phyloP scores from a whole-genome alignment of 2,888 invertebrate species.

The Vesta saturnalis region DNA sequence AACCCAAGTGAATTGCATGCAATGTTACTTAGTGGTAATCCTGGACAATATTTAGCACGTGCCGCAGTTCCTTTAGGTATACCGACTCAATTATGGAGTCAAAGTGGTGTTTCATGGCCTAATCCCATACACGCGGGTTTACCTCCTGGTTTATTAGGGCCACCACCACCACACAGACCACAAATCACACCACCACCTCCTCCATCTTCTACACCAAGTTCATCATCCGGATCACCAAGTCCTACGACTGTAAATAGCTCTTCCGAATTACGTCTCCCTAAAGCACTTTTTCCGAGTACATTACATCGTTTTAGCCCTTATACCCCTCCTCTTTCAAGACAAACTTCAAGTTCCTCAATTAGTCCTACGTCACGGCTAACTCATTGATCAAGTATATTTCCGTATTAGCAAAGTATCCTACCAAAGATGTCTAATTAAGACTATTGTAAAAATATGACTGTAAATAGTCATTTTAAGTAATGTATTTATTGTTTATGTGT shows the following conservation, averaged over 20 bases:
- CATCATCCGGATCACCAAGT: constrained; percentile 71
- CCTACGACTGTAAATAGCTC: constrained; percentile 59
- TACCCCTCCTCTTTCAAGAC: constrained; percentile 51
- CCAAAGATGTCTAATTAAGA: constrained; percentile 40
- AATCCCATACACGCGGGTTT: constrained; percentile 58
- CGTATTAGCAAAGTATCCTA: constrained; percentile 34
- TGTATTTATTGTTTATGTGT: constrained; percentile 42
- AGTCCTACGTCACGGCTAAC: constrained; percentile 48
- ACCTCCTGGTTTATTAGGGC: constrained; percentile 60
- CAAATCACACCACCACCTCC: constrained; percentile 63
- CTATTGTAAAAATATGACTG: constrained; percentile 39
- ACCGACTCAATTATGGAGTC: constrained; percentile 63
- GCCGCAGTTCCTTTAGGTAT: constrained; percentile 57
- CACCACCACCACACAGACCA: constrained; percentile 58
- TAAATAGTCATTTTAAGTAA: constrained; percentile 37
- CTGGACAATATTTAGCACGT: constrained; percentile 57
- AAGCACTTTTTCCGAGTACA: constrained; percentile 61
- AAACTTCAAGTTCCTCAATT: constrained; percentile 41
- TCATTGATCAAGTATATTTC: constrained; percentile 44
- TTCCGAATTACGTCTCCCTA: constrained; percentile 61
- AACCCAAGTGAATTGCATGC: constrained; percentile 61
- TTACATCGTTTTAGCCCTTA: constrained; percentile 63
- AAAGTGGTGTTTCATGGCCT: constrained; percentile 54
- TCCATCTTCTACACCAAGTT: constrained; percentile 63
- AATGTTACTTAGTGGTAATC: constrained; percentile 57